A percentile compares a stretch with the other conserved stretches of the same genome.
phyloP scores from a whole-genome alignment of 2,113 vertebrate species.

The Percopsis transmontana region DNA sequence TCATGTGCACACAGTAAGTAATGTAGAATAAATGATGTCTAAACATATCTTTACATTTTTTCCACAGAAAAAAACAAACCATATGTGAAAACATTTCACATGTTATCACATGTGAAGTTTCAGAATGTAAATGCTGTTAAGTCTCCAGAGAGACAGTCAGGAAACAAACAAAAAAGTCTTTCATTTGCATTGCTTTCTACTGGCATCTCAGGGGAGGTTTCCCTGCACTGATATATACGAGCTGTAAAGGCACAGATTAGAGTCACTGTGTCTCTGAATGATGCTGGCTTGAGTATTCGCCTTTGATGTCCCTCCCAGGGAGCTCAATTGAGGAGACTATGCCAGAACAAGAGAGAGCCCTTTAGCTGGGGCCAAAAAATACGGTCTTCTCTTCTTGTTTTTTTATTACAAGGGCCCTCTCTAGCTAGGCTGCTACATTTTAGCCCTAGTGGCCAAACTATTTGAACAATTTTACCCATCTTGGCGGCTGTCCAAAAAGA shows the following conservation, averaged over 20 bases:
- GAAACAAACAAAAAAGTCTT: neutral
- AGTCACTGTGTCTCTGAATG: constrained; percentile 28
- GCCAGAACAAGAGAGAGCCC: constrained; percentile 9
- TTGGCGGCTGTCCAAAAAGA: constrained; percentile 30
- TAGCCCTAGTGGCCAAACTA: too few species aligned
- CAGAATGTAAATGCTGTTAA: too few species aligned
- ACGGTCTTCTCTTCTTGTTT: neutral
- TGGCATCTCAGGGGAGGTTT: constrained; percentile 17
- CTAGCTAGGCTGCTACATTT: too few species aligned
- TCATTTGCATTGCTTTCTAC: neutral
- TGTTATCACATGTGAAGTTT: too few species aligned
- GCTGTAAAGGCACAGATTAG: constrained; percentile 49
- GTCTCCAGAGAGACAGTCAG: neutral
- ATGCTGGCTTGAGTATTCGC: constrained; percentile 5
- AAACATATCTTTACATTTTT: too few species aligned
- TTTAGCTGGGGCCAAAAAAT: constrained; percentile 2
- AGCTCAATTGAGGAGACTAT: constrained; percentile 6
- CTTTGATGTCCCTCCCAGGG: constrained; percentile 43
- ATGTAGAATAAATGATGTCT: too few species aligned
- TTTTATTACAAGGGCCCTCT: neutral
- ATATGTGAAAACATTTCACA: too few species aligned
- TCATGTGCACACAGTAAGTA: too few species aligned
- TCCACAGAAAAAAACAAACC: too few species aligned
- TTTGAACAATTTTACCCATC: constrained; percentile 21
- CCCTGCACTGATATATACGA: constrained; percentile 20